Evolutionary conservation across 2,113 vertebrate species (phyloP).

Genomic region (Marmota flaviventris): DNA sequence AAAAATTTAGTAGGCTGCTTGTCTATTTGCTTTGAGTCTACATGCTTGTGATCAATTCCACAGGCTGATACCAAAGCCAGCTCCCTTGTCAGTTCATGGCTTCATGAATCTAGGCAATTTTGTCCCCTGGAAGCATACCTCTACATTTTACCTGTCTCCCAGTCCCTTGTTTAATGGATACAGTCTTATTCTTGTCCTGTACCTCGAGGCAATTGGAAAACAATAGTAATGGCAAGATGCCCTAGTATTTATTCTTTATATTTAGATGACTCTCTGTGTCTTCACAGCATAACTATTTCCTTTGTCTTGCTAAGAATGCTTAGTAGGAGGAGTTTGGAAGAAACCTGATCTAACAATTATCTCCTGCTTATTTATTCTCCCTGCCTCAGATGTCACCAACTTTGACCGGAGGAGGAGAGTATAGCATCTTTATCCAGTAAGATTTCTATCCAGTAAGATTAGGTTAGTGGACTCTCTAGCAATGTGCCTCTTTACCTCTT

Average conservation of each 20-base stretch:
- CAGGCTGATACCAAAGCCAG: neutral
- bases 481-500: neutral
- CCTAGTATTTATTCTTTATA: neutral
- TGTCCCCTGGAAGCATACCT: neutral
- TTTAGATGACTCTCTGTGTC: neutral
- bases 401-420: neutral
- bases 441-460: neutral
- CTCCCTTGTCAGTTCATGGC: neutral
- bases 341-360: neutral
- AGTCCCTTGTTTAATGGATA: neutral
- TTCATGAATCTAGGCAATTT: neutral
- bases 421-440: neutral
- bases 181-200: neutral
- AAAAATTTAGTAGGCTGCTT: constrained; percentile 58
- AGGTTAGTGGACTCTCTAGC: neutral
- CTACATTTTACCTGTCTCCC: neutral
- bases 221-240: neutral
- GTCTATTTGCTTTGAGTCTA: constrained; percentile 76
- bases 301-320: neutral
- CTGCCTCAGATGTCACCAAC: neutral
- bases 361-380: neutral
- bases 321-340: neutral
- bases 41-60: constrained; percentile 47
- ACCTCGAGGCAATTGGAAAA: neutral
- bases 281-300: neutral